Evolutionary conservation across 2,888 invertebrate species (phyloP), one percentile per base, ranked within the genome.

Genomic region (Cecidostiba fungosa): DNA sequence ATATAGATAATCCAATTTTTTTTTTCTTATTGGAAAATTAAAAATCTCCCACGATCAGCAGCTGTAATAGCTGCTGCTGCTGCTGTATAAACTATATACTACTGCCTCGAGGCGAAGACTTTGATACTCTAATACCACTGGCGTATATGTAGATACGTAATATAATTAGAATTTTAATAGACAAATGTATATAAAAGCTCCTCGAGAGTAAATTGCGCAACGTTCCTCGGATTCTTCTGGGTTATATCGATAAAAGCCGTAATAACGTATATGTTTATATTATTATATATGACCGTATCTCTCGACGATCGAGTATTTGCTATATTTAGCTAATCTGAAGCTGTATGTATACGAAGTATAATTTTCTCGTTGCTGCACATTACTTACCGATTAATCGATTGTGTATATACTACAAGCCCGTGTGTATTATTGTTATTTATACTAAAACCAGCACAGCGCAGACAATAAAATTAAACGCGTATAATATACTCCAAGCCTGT

Each of bases 111-210:
- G 66, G 29, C 29, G 66, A 26, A 66, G 23, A 29, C 12, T 66
- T 66, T 29, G 3, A 66, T 66, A 14, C 29, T 62, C 26, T 43
- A 43, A 29, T 66, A 66, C 0, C 5, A 1, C 66, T 3, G 14
- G 66, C 66, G 54, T 54, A 66, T 23, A 59, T 23, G 54, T 59
- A 59, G 23, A 66, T 23, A 59, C 54, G 54, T 59, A 59, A 59
- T 59, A 66, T 66, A 66, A 66, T 66, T 66, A 66, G 14, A 14
- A 66, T 29, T 66, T 66, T 66, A 66, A 66, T 66, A n/a, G 66
- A 29, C 66, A 66, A 66, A 66, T 29, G 66, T 29, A n/a, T 59
- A 66, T 16, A 66, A 29, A 12, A 29, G 2, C 14, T 66, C 29
- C 54, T 59, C n/a, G n/a, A 59, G 54, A 59, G 54, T n/a, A n/a